These are phyloP conservation scores for Phrixothrix hirtus DNA, from an alignment of 2,888 invertebrate species.

Conservation along the genomic window DNA sequence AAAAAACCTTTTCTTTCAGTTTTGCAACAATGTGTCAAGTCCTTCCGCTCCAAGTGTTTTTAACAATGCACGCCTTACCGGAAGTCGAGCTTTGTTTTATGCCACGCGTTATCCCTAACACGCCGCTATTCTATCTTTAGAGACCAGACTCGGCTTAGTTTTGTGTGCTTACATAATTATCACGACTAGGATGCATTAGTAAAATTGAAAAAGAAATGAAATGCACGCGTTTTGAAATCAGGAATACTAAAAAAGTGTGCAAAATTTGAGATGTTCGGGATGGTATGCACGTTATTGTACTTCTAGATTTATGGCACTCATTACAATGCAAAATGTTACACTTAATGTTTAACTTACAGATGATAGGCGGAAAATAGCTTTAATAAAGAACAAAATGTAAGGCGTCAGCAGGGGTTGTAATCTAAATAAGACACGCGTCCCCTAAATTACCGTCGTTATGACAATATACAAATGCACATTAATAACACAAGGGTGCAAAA, in stretches of 20 bases:
- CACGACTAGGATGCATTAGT: constrained; percentile 24
- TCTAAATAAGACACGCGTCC: constrained; percentile 37
- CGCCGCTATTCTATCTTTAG: constrained; percentile 34
- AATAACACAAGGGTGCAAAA: constrained; percentile 33
- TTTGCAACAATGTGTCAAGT: constrained; percentile 48
- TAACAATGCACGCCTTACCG: constrained; percentile 41
- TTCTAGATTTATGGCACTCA: too few species aligned
- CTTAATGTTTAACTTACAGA: neutral
- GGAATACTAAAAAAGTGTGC: too few species aligned
- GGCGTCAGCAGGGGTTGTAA: constrained; percentile 20
- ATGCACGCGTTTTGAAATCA: too few species aligned
- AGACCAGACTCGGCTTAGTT: constrained; percentile 27
- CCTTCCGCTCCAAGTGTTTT: constrained; percentile 49
- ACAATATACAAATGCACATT: constrained; percentile 36
- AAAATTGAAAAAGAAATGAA: constrained; percentile 22
- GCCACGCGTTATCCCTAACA: constrained; percentile 37
- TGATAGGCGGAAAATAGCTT: constrained; percentile 27
- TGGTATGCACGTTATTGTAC: too few species aligned
- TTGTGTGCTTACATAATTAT: constrained; percentile 27
- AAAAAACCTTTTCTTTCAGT: constrained; percentile 2
- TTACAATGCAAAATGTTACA: neutral
- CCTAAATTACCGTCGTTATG: constrained; percentile 41
- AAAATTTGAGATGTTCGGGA: too few species aligned
- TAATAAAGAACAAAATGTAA: constrained; percentile 29
- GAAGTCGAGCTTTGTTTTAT: constrained; percentile 37